phyloP scores from a whole-genome alignment of 2,888 invertebrate genomes.

The Minunthozetes semirufus region DNA sequence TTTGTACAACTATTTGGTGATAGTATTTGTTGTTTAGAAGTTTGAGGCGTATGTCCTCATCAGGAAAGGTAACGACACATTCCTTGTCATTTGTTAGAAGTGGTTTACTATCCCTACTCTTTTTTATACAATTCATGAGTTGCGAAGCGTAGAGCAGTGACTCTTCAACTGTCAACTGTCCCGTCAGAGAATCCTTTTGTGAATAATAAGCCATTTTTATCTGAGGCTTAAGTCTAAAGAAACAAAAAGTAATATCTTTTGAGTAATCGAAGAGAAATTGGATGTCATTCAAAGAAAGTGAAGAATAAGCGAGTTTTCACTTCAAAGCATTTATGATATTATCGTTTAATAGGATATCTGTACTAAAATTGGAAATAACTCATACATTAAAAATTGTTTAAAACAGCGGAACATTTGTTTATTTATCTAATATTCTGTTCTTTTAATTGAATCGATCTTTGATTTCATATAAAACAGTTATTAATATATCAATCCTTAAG shows the following conservation, averaged over 20 bases:
- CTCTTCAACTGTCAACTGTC: constrained; percentile 33
- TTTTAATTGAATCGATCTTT: too few relatives aligned
- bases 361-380: too few relatives aligned
- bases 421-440: too few relatives aligned
- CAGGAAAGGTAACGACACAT: neutral
- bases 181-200: constrained; percentile 28
- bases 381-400: too few relatives aligned
- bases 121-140: constrained; percentile 11
- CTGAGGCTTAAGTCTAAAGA: neutral
- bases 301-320: too few relatives aligned
- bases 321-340: too few relatives aligned
- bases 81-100: neutral
- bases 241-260: neutral
- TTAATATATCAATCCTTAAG: too few relatives aligned
- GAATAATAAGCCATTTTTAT: constrained; percentile 37
- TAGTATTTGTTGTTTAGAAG: neutral
- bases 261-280: too few relatives aligned
- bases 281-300: too few relatives aligned
- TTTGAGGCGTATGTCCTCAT: neutral
- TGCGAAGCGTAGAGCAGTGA: constrained; percentile 28
- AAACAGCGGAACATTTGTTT: too few relatives aligned
- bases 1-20: constrained; percentile 58
- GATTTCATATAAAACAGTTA: too few relatives aligned
- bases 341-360: too few relatives aligned
- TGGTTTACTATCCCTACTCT: neutral